phyloP scores from a whole-genome alignment of 2,113 vertebrate species.

The Muntiacus reevesi region DNA sequence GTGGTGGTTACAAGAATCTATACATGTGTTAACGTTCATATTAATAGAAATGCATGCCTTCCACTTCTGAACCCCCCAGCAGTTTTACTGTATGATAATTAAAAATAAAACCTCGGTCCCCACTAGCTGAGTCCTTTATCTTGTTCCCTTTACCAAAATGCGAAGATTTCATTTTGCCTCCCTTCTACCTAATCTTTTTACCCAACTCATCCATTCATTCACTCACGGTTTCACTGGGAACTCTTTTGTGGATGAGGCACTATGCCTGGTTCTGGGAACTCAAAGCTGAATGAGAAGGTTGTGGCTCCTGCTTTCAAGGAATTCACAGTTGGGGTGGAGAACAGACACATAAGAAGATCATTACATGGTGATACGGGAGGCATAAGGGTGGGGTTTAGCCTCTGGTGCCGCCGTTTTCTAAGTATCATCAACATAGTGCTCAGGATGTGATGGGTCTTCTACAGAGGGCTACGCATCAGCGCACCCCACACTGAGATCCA shows the following conservation, averaged over 20 bases:
- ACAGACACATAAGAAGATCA: background rate
- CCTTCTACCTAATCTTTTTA: background rate
- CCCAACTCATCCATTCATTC: background rate
- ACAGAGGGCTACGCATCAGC: background rate
- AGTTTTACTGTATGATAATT: background rate
- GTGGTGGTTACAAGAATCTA: background rate
- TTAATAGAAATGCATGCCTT: background rate
- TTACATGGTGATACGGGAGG: fast-evolving
- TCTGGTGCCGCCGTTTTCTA: background rate
- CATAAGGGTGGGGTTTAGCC: background rate
- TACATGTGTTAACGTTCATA: background rate
- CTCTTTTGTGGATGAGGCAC: background rate
- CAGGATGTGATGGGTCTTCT: background rate
- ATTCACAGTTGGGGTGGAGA: background rate
- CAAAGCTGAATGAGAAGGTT: background rate
- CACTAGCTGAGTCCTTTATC: background rate
- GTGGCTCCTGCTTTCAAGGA: background rate
- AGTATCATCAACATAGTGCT: background rate
- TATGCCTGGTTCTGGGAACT: background rate
- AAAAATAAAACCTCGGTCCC: background rate
- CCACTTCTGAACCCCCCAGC: background rate
- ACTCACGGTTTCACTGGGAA: background rate
- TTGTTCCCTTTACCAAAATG: background rate
- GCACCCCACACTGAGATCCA: background rate
- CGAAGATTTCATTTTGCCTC: background rate